A percentile compares a stretch with the other conserved stretches of the same genome.
These are phyloP conservation scores for Drosophila carrolli DNA, from an alignment of 1,140 invertebrate species.

Conservation along the genomic window DNA sequence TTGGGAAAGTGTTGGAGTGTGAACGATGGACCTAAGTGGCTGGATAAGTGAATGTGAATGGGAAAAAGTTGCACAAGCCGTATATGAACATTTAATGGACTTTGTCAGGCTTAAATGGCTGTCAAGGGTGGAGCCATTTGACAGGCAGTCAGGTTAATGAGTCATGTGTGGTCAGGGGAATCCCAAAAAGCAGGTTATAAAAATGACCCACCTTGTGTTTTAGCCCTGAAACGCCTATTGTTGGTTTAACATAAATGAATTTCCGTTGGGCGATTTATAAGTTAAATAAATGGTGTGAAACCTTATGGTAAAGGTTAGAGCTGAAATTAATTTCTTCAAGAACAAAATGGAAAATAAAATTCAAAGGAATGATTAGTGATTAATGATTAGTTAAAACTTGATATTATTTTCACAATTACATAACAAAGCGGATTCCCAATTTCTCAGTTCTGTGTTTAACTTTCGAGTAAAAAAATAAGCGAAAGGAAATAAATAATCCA, in stretches of 20 bases:
- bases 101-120: conserved; percentile 36
- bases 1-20: neutral
- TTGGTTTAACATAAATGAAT: too few species aligned
- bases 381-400: too few species aligned
- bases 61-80: conserved; percentile 31
- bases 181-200: neutral
- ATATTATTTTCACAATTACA: too few species aligned
- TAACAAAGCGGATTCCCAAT: too few species aligned
- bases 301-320: too few species aligned
- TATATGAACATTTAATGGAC: conserved; percentile 40
- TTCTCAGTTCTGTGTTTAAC: neutral
- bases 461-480: neutral
- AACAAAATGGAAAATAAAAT: too few species aligned
- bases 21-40: conserved; percentile 29
- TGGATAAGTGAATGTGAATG: conserved; percentile 40
- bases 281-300: too few species aligned
- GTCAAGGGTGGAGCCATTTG: conserved; percentile 18
- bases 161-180: conserved; percentile 3
- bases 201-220: too few species aligned
- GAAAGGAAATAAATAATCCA: neutral
- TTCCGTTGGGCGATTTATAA: too few species aligned
- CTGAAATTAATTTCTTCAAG: too few species aligned
- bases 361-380: too few species aligned
- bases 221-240: too few species aligned
- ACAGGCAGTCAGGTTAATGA: conserved; percentile 20